phyloP scores from a whole-genome alignment of 2,888 invertebrate genomes.

The Molorchus minor region DNA sequence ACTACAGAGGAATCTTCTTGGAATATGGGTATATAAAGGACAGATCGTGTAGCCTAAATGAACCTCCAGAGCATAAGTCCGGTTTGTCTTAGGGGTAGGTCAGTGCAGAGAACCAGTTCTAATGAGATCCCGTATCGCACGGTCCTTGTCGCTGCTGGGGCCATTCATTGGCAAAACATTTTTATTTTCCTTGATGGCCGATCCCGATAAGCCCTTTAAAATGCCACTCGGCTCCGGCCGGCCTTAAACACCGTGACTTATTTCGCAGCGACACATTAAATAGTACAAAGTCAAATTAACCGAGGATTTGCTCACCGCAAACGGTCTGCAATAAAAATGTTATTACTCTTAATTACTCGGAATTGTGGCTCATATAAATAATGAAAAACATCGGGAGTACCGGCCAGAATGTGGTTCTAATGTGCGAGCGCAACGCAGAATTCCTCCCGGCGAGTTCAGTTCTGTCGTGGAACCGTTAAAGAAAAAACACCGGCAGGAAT shows the following conservation, averaged over 20 bases:
- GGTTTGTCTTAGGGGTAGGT: constrained; percentile 25
- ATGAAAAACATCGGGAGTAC: constrained; percentile 48
- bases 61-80: constrained; percentile 16
- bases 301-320: constrained; percentile 46
- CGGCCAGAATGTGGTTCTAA: constrained; percentile 48
- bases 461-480: constrained; percentile 37
- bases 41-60: constrained; percentile 5
- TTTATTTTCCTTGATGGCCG: constrained; percentile 38
- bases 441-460: constrained; percentile 19
- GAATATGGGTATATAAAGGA: constrained; percentile 8
- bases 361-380: constrained; percentile 54
- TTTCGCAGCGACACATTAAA: constrained; percentile 35
- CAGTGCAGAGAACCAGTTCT: constrained; percentile 29
- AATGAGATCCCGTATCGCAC: constrained; percentile 26
- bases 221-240: constrained; percentile 35
- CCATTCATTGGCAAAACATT: constrained; percentile 38
- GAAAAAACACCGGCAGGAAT: constrained; percentile 26
- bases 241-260: constrained; percentile 31
- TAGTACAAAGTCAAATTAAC: constrained; percentile 45
- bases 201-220: constrained; percentile 44
- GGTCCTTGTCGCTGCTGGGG: constrained; percentile 31
- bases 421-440: constrained; percentile 40
- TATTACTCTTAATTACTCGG: constrained; percentile 57
- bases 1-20: constrained; percentile 2
- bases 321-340: constrained; percentile 55